These are phyloP conservation scores for Cotesia vestalis DNA, from an alignment of 1,140 invertebrate genomes.

Conservation along the genomic window DNA sequence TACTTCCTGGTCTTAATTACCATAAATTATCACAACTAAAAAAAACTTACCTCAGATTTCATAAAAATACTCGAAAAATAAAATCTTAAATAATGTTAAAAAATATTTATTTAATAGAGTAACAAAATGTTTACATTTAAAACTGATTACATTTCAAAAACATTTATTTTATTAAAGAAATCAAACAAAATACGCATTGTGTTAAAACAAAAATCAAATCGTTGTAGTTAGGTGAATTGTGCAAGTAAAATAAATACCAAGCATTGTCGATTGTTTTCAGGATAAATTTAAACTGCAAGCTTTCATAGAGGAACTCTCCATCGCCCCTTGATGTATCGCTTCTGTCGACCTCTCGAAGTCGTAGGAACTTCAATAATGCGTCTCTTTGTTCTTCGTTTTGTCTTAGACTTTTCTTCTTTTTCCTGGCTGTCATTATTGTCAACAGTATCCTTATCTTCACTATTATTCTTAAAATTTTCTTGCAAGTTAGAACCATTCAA, in stretches of 20 bases:
- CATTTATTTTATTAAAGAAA: too few relatives aligned
- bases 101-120: too few relatives aligned
- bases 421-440: neutral
- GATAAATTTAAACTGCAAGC: neutral
- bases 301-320: conserved; percentile 22
- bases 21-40: too few relatives aligned
- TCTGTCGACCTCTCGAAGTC: neutral
- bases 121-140: too few relatives aligned
- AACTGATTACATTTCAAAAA: too few relatives aligned
- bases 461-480: conserved; percentile 1
- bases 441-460: neutral
- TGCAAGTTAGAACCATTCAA: too few relatives aligned
- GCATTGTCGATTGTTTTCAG: neutral
- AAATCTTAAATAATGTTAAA: too few relatives aligned
- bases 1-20: too few relatives aligned
- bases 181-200: too few relatives aligned
- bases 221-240: neutral
- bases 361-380: conserved; percentile 29
- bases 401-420: neutral
- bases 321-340: conserved; percentile 19
- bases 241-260: neutral
- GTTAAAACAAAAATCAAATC: too few relatives aligned
- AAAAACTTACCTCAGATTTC: too few relatives aligned
- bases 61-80: too few relatives aligned
- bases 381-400: conserved; percentile 31